Evolutionary conservation across 2,113 vertebrate species (phyloP).

Genomic region (Salvator merianae): DNA sequence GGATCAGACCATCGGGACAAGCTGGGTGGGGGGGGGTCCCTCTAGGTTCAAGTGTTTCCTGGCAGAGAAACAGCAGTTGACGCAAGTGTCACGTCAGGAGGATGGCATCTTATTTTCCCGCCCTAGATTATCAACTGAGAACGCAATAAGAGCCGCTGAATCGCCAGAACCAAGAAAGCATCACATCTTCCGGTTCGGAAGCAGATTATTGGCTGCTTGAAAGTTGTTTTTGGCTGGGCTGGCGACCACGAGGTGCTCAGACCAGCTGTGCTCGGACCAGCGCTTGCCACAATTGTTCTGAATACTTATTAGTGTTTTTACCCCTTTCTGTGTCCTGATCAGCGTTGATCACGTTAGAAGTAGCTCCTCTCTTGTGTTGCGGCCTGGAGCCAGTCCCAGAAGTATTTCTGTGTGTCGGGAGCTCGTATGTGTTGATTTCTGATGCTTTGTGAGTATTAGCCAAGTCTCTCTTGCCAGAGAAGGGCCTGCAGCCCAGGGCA

Average conservation of each 20-base stretch:
- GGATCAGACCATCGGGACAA: no score
- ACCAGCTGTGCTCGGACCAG: neutral
- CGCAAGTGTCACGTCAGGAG: neutral
- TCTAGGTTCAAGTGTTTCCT: no score
- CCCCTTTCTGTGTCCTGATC: conserved; percentile 57
- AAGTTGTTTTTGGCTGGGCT: conserved; percentile 37
- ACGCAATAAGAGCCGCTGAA: conserved; percentile 67
- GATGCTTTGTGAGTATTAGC: conserved; percentile 1
- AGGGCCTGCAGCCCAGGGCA: conserved; percentile 42
- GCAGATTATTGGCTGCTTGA: conserved; percentile 51
- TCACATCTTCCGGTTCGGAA: conserved; percentile 38
- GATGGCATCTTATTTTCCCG: rapidly evolving
- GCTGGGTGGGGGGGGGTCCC: neutral
- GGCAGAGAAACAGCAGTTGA: neutral
- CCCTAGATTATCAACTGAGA: conserved; percentile 83
- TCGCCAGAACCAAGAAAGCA: conserved; percentile 26
- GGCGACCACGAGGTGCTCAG: conserved; percentile 37
- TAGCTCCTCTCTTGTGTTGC: conserved; percentile 43
- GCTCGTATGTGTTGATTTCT: neutral
- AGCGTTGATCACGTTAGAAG: conserved; percentile 56
- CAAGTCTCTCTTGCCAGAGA: conserved; percentile 35
- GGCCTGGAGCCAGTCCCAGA: conserved; percentile 51
- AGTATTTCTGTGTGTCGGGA: conserved; percentile 33
- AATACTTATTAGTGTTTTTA: conserved; percentile 62
- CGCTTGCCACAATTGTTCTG: conserved; percentile 62